Evolutionary conservation across 2,888 invertebrate genomes (phyloP), one percentile per base, ranked within the genome.

Genomic region (Oligia strigilis): DNA sequence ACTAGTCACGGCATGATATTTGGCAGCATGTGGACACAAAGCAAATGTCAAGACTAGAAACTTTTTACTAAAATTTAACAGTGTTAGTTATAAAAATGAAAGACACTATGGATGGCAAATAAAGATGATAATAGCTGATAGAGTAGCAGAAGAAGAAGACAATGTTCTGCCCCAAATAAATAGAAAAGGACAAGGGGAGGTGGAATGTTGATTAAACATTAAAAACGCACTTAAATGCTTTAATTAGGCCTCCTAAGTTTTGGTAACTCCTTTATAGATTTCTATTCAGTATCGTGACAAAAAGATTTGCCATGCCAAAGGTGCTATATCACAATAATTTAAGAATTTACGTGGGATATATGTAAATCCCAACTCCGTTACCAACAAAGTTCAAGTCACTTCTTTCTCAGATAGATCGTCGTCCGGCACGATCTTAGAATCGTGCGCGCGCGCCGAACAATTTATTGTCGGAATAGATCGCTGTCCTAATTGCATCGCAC

Each of bases 401-500:
- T 81, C 84, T 72, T 77, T 72, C 71, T 11, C 55, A 79, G 85
- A 81, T 82, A 82, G 85, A 84, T 85, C 81, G 82, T 81, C 75
- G 77, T 83, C 66, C 73, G 46, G 80, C 87, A 90, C 88, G 91
- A 90, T 89, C 87, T 72, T 17, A 13, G 79, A 84, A 79, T 90
- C 90, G 90, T 91, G 90, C 83, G 81, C 90, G 75, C 66, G 82
- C 84, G 70, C 73, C 73, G 72, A 55, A 81, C 86, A 83, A 87
- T 89, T 88, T 89, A 89, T 84, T 88, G 82, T 80, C 49, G 52
- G 82, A 77, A 86, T 80, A 82, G 86, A 89, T 86, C 83, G 81
- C 83, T 71, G 79, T 77, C 86, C 88, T 89, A 88, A 88, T 88
- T 89, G 82, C 78, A 80, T 83, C 78, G 87, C 86, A 89, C 89